Evolutionary conservation across 2,888 invertebrate genomes (phyloP), one percentile per base, ranked within the genome.

Genomic region (Lasioglossum vierecki): DNA sequence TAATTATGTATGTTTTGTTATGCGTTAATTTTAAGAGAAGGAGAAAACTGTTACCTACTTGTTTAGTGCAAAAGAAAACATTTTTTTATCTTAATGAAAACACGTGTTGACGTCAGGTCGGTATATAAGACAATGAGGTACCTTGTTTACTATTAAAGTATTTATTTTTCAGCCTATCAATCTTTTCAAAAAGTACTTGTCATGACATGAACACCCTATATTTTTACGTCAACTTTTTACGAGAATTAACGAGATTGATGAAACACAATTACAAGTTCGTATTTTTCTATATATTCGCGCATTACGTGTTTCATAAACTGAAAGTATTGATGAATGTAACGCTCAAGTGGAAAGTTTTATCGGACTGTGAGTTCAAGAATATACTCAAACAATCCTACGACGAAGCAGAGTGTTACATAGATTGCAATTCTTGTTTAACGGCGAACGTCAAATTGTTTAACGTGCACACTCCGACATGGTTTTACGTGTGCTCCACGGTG

Each of bases 371-470:
- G 66, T 82, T 93, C n/a, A 87, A 83, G 72, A 63, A 72, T 70
- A 66, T 92, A 8, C 6, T 89, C 8, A 49, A 85, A 46, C 87
- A 88, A 74, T 82, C 85, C 76, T 82, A 70, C 49, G 30, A 86
- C n/a, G 72, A 82, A 11, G 70, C 15, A 41, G 79, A 80, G 66
- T 76, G 60, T 79, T 91, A 91, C 57, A 63, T 92, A 5, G 93
- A 94, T 85, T 77, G 71, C 35, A 83, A 91, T 79, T 92, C 91
- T 30, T 94, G 92, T 79, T 85, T 89, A 53, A 76, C 94, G 30
- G 91, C 85, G 30, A 91, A 90, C 66, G 26, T 85, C 30, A 49
- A 88, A 22, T 68, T 66, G 76, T 79, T 53, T 60, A 74, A 46
- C 71, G 60, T 75, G 44, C 66, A 76, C 22, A 35, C n/a, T 41